These are phyloP conservation scores for Psilanteris sp. DNA, from an alignment of 1,140 invertebrate species.

Conservation along the genomic window DNA sequence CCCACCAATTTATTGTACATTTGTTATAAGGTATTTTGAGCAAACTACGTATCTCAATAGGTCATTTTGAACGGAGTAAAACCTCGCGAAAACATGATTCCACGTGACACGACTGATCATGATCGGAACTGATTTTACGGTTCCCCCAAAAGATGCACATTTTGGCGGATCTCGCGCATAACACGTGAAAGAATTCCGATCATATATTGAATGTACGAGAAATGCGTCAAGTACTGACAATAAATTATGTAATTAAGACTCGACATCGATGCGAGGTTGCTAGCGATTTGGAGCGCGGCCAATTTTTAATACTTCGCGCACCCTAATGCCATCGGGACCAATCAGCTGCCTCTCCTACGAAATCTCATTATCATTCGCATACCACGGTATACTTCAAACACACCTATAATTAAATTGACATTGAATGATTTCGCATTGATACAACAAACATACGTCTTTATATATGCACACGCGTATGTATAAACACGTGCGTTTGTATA, in stretches of 20 bases:
- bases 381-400: constrained; percentile 2
- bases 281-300: constrained; percentile 34
- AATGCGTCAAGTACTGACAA: constrained; percentile 57
- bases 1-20: no score
- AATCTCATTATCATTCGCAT: constrained; percentile 48
- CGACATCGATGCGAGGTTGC: constrained; percentile 18
- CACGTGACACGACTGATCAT: constrained; percentile 30
- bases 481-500: no score
- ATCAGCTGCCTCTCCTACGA: constrained; percentile 60
- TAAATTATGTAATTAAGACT: constrained; percentile 64
- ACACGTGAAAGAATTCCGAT: constrained; percentile 11
- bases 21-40: no score
- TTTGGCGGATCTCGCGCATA: constrained; percentile 1
- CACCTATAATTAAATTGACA: neutral
- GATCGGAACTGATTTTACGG: constrained; percentile 16
- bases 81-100: constrained; percentile 21
- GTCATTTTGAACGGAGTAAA: constrained; percentile 19
- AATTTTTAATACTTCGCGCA: constrained; percentile 57
- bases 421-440: no score
- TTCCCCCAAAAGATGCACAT: neutral
- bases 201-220: constrained; percentile 25
- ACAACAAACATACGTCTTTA: constrained; percentile 5
- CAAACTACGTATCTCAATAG: no score
- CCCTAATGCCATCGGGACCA: constrained; percentile 65
- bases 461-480: constrained; percentile 17